Conservation (phyloP, 2,113 vertebrate genomes). For the Circaetus gallicus region DNA sequence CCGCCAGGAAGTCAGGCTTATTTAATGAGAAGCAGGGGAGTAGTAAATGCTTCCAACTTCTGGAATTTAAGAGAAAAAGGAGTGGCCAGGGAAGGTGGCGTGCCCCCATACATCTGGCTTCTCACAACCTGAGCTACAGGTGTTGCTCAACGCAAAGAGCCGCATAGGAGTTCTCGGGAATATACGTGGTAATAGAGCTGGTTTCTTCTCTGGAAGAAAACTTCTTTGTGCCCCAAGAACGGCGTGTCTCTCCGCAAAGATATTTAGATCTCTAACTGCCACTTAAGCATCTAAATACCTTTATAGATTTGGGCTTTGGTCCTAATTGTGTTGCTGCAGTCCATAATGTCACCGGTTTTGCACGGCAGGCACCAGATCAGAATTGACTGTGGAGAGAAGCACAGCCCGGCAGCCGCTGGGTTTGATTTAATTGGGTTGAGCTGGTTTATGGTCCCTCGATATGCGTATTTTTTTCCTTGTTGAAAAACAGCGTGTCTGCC, state of each 20-base stretch:
- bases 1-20: neutral
- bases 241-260: rapidly evolving
- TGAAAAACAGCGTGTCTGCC: neutral
- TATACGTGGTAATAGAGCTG: rapidly evolving
- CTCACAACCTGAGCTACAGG: neutral
- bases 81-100: neutral
- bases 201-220: neutral
- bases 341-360: neutral
- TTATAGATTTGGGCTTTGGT: neutral
- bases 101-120: neutral
- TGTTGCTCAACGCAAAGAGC: neutral
- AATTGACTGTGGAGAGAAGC: neutral
- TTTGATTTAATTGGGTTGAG: neutral
- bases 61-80: neutral
- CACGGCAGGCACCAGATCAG: neutral
- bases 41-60: neutral
- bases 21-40: conserved; percentile 2
- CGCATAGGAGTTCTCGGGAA: neutral
- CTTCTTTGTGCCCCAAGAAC: neutral
- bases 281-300: neutral
- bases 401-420: neutral
- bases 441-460: neutral
- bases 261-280: neutral
- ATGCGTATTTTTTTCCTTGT: neutral
- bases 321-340: neutral